Conservation (phyloP, 2,797 vertebrate genomes). For the Pelochelys cantorii region DNA sequence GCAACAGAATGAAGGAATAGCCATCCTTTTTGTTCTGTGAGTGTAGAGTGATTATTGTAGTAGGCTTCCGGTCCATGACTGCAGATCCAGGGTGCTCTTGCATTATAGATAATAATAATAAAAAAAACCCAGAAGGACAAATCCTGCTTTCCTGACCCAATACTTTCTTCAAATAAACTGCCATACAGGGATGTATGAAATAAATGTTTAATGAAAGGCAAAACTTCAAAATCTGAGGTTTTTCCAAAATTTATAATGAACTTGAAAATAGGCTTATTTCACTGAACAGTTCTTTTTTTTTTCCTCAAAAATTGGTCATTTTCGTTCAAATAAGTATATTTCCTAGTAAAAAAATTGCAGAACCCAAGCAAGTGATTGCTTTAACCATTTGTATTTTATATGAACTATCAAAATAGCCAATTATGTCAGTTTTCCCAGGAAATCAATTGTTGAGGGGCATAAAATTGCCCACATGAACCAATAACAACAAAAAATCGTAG, state of each 20-base stretch:
- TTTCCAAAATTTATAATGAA: neutral
- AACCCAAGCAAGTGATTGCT: neutral
- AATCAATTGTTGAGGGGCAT: neutral
- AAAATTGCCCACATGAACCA: conserved; percentile 15
- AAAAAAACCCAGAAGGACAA: neutral
- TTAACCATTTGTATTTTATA: neutral
- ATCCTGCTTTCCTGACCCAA: neutral
- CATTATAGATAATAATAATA: too few relatives aligned
- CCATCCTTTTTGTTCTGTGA: neutral
- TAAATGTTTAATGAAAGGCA: neutral
- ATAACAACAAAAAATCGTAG: neutral
- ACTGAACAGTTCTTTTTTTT: neutral
- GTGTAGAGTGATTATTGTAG: neutral
- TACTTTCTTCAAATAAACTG: neutral
- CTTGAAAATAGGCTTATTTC: neutral
- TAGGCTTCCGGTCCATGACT: neutral
- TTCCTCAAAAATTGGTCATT: neutral
- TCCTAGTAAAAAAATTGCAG: neutral
- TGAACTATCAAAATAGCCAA: neutral
- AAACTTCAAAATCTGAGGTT: neutral
- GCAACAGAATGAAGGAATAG: neutral
- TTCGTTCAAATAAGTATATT: neutral
- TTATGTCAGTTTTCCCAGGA: neutral
- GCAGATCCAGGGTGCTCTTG: neutral
- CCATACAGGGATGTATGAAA: neutral